Base-by-base conservation (phyloP, 2,113 vertebrate species). In the Xyliphius kryptos region DNA sequence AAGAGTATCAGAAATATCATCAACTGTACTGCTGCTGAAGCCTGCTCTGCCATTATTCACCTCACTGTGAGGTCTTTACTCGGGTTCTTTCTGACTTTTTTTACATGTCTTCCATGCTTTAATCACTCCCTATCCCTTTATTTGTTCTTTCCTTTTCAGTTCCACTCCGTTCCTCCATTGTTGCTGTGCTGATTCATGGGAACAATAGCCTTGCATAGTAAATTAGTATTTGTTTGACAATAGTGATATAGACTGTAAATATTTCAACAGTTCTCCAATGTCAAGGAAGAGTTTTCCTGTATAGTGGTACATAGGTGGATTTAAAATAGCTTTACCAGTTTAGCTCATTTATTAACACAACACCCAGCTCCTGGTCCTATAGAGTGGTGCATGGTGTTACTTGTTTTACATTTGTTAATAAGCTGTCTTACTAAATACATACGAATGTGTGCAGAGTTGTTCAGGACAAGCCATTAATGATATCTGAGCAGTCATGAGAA, bases 211-310 rank as follows among this genome's bases (percentile, higher is more conserved):
- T 32, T 59, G 59, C 49, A 56, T 46, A 73, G 67, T 70, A 59
- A 70, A 49, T 77, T 72, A 68, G 61, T 63, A 65, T 75, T n/a
- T n/a, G n/a, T n/a, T n/a, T n/a, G n/a, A n/a, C n/a, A 71, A 66
- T 57, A 21, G 38, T 44, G 22, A 54, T 77, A 68, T 69, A 43
- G 62, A 67, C 38, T 68, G 77, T 69, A 75, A 77, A 80, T 65
- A 57, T 44, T 68, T 68, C 76, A 67, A 58, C 32, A 51, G 53
- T 60, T 55, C 50, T 22, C 8, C 44, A n/a, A n/a, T n/a, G n/a
- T n/a, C n/a, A n/a, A n/a, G n/a, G n/a, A n/a, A n/a, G n/a, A n/a
- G n/a, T n/a, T n/a, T n/a, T n/a, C n/a, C n/a, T n/a, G n/a, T n/a
- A n/a, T n/a, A n/a, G n/a, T n/a, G n/a, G n/a, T n/a, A n/a, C n/a